Percentiles rank a stretch among this genome's conserved stretches.
These are phyloP conservation scores for Galagoides demidoff DNA, from an alignment of 2,797 vertebrate species.

Conservation along the genomic window DNA sequence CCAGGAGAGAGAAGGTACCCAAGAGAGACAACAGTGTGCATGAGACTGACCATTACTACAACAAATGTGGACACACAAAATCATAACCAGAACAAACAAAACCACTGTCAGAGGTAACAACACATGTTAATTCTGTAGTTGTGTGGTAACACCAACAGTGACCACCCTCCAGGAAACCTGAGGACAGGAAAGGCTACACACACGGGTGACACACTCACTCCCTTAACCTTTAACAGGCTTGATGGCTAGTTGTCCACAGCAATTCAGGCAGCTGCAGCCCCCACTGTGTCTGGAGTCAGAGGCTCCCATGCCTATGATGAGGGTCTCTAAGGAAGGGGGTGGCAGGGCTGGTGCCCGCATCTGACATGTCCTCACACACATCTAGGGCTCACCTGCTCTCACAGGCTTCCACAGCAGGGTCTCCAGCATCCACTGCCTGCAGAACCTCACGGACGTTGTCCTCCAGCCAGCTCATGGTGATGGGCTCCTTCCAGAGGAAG, in stretches of 20 bases:
- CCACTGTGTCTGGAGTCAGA: not conserved
- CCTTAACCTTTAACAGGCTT: not conserved
- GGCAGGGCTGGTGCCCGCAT: not conserved
- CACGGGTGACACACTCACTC: not conserved
- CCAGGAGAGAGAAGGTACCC: not conserved
- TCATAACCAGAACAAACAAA: not conserved
- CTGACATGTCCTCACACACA: not conserved
- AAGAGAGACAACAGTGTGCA: not conserved
- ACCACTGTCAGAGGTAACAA: not conserved
- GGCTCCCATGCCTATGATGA: not conserved
- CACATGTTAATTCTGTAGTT: too few relatives aligned
- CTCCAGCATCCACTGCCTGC: constrained; percentile 89
- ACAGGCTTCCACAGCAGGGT: constrained; percentile 91
- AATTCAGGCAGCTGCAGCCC: not conserved
- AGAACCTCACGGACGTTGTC: constrained; percentile 91
- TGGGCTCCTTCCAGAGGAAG: constrained; percentile 93
- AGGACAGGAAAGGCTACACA: too few relatives aligned
- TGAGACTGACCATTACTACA: not conserved
- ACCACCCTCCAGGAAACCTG: too few relatives aligned
- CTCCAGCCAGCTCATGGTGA: constrained; percentile 95
- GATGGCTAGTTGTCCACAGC: not conserved
- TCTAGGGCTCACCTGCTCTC: constrained; percentile 91
- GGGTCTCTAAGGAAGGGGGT: not conserved
- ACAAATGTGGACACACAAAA: not conserved
- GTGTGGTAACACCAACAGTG: not conserved